Conservation (phyloP, 2,888 invertebrate species). For the Carpatolechia fugitivella region DNA sequence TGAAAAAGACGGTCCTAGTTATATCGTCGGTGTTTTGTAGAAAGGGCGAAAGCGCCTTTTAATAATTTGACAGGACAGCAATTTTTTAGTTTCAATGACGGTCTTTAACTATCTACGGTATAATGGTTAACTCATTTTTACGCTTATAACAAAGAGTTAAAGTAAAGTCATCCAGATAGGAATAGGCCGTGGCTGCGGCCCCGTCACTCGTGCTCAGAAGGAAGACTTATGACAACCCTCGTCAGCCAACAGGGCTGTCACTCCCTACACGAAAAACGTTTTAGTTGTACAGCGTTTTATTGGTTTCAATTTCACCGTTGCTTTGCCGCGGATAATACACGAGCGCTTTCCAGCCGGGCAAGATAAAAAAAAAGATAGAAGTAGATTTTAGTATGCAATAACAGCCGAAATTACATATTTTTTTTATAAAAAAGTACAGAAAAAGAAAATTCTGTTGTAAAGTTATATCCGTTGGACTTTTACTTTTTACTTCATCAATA, state of each 20-base stretch:
- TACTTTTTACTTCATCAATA: too few relatives aligned
- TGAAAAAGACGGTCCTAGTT: too few relatives aligned
- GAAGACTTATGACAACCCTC: conserved; percentile 78
- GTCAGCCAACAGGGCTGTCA: conserved; percentile 56
- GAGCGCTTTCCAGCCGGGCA: conserved; percentile 13
- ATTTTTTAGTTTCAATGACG: too few relatives aligned
- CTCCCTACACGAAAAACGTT: conserved; percentile 67
- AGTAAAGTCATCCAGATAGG: neutral
- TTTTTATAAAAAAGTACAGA: too few relatives aligned
- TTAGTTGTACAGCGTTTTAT: conserved; percentile 69
- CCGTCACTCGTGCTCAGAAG: conserved; percentile 31
- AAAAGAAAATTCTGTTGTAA: too few relatives aligned
- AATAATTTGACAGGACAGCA: too few relatives aligned
- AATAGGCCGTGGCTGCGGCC: conserved; percentile 8
- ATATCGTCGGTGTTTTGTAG: too few relatives aligned
- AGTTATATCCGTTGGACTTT: too few relatives aligned
- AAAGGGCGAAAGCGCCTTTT: too few relatives aligned
- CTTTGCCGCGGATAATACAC: conserved; percentile 54
- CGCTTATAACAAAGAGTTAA: neutral
- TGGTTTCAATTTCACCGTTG: conserved; percentile 74
- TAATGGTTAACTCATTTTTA: too few relatives aligned
- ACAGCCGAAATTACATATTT: too few relatives aligned
- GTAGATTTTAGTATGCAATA: neutral
- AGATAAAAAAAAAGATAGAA: neutral
- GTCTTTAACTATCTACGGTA: too few relatives aligned